Evolutionary conservation across 2,888 invertebrate genomes (phyloP), one percentile per base, ranked within the genome.

Genomic region (Caenorhabditis afra): DNA sequence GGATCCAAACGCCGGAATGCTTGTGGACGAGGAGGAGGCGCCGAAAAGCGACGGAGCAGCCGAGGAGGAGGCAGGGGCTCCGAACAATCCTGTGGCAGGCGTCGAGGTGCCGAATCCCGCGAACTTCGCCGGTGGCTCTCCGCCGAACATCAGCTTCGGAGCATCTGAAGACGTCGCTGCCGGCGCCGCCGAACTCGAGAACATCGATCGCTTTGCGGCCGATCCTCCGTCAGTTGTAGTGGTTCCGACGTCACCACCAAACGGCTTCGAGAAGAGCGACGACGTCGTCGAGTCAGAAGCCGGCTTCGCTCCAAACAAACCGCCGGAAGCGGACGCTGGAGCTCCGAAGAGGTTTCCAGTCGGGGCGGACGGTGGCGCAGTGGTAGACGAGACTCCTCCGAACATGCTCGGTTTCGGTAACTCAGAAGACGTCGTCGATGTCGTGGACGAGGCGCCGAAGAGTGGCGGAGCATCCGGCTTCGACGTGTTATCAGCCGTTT

Each of bases 21-120:
- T 29, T 3, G 45, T 45, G 7, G 66, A n/a, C 1, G 61, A 35
- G 3, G 50, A 22, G 11, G 55, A 10, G 12, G 29, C 22, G 10
- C 62, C 61, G 37, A 70, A 70, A 16, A 61, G 18, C 2, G 67
- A 23, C 14, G 57, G 39, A 18, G 35, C 44, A 14, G 52, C 11
- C 3, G 70, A 16, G 11, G 70, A 58, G 45, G 73, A 4, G 12
- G 73, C 45, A 0, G 57, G 10, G 20, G 58, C 5, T 22, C 37
- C 55, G 11, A 39, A 39, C 7, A 55, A 18, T 1, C 11, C n/a
- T 5, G 35, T 11, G n/a, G 58, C 44, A 1, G 59, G 1, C 10
- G 55, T 16, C n/a, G 68, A 57, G n/a, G 23, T 39, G 35, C 78
- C 78, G 47, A 79, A 79, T 10, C 67, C 62, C 23, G 62, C 68